Evolutionary conservation across 92 coral and sea anemone species (phyloP), one percentile per base, ranked within the genome.

Genomic region (Galaxea fascicularis): DNA sequence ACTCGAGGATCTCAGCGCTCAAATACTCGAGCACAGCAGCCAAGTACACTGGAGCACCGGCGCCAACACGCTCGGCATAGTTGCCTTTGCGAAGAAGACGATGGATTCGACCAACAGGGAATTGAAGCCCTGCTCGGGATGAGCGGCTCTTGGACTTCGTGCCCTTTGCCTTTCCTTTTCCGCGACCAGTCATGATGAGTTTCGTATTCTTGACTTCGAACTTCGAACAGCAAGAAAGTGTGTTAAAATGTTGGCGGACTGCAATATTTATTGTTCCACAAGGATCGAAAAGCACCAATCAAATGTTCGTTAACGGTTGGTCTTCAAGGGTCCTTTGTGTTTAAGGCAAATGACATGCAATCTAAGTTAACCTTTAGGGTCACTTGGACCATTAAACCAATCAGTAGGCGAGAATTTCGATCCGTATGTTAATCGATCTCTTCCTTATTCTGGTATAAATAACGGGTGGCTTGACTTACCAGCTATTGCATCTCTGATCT

Each of bases 131-230:
- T 64, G 92, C 92, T 71, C 95, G 93, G 72, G 93, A 89, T 77
- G 95, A 92, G 71, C 94, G 96, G 79, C 87, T 93, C 82, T 93
- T 93, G 74, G 96, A 93, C 84, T 93, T 93, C 83, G 88, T 86
- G 86, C 91, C 93, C 86, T 85, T 88, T 67, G 89, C 92, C 66
- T 93, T 93, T 35, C 96, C 96, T 90, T 93, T 93, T n/a, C 96
- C 96, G 78, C 93, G 93, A 71, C 93, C 96, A 87, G 92, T 84
- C 95, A 93, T 90, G 54, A 20, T 84, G 28, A 80, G 60, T 22
- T 26, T 47, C 39, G 59, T 35, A 6, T 2, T 35, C 6, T 35
- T 35, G 6, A 4, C 10, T 14, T 71, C 57, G 14, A 16, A 39
- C 0, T 20, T 8, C 3, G 41, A 21, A 68, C 0, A 68, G 0